These are phyloP conservation scores for Oncorhynchus keta DNA, from an alignment of 2,113 vertebrate species.

Conservation along the genomic window DNA sequence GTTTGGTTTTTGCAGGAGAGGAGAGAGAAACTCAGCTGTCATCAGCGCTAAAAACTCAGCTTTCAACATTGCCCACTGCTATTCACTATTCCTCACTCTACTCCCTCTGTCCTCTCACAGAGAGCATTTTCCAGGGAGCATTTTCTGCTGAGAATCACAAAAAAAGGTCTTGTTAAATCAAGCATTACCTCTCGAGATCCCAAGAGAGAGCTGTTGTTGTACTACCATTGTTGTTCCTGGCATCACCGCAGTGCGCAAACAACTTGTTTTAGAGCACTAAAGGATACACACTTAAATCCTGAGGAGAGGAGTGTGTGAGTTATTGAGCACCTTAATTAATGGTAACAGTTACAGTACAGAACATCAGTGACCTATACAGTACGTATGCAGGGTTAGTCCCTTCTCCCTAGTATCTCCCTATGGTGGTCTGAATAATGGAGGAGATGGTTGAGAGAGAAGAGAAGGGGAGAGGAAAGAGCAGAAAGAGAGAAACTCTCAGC, in stretches of 20 bases:
- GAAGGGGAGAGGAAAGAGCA: no score
- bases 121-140: slow-evolving; percentile 52
- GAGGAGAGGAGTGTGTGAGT: no score
- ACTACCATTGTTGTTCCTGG: slow-evolving; percentile 37
- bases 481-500: not conserved
- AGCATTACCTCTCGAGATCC: slow-evolving; percentile 50
- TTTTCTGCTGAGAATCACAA: slow-evolving; percentile 55
- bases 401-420: not conserved
- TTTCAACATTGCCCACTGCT: slow-evolving; percentile 32
- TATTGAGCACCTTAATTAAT: no score
- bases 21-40: not conserved
- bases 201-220: slow-evolving; percentile 40
- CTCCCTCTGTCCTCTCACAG: not conserved
- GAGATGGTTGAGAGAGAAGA: not conserved
- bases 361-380: slow-evolving; percentile 6
- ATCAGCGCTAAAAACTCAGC: slow-evolving; percentile 25
- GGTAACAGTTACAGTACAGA: no score
- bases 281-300: no score
- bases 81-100: slow-evolving; percentile 12
- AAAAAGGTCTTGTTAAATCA: slow-evolving; percentile 44
- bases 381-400: not conserved
- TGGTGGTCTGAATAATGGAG: not conserved
- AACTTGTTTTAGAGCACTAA: not conserved
- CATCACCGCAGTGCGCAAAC: slow-evolving; percentile 27
- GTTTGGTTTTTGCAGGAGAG: slow-evolving; percentile 22